Evolutionary conservation across 2,888 invertebrate genomes (phyloP), one percentile per base, ranked within the genome.

Genomic region (Hydroisotoma schaefferi): DNA sequence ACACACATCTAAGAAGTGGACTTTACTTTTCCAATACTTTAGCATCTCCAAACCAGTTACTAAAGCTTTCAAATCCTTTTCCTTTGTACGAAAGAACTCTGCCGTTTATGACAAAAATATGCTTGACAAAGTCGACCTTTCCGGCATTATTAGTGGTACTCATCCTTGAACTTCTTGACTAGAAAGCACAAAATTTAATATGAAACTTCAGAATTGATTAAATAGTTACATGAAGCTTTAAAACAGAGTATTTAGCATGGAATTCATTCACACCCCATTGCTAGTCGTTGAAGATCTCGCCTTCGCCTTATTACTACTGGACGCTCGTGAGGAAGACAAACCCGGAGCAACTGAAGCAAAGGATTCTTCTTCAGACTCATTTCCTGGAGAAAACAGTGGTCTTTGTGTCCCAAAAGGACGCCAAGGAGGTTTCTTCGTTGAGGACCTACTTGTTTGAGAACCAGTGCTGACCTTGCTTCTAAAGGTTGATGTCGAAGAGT

Each of bases 31-130:
- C 56, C 27, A 67, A 29, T 22, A 57, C 26, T 1, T 53, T 26
- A 18, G 64, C 66, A 43, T 64, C 63, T 5, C 66, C 68, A 57
- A 68, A 68, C 68, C 68, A 68, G 26, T 66, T 68, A 2, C 57
- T 61, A 29, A 68, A 66, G 20, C 60, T 62, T 51, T 64, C 58
- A 53, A 64, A 64, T 43, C 61, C 62, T 26, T 56, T 51, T 37
- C 64, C 63, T 46, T 57, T 64, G 40, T 60, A 66, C 1, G 58
- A 51, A 1, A 68, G 57, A 0, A 64, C 57, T 2, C 53, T 49
- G 2, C 68, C 68, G 47, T 68, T 66, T 1, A 68, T 63, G 18
- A 64, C 62, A 43, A 62, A 66, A 22, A 68, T 47, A 20, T 63
- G 43, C 15, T 55, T 51, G 15, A 55, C 44, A 3, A 38, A 54